Evolutionary conservation across 2,113 vertebrate genomes (phyloP), one percentile per base, ranked within the genome.

Genomic region (Athene cunicularia): DNA sequence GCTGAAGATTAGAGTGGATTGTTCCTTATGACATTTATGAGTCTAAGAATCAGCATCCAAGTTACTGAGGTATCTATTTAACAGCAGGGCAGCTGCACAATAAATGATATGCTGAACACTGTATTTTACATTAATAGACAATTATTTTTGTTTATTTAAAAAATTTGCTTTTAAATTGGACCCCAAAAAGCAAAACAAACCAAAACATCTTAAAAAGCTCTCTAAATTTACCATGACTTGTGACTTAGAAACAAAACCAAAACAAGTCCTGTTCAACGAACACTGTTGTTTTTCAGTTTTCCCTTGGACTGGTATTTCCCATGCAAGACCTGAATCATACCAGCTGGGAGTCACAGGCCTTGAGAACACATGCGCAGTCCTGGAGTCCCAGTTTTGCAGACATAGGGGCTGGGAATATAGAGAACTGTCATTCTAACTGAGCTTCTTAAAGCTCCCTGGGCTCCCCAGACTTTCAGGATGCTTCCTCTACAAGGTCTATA

Each of bases 141-240:
- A 35, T 18, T 41, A 15, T 26, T 47, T 63, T 67, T 19, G 6
- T 35, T 55, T 17, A 55, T n/a, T 70, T 84, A 43, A 14, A 0
- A 28, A 41, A 35, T 37, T 53, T 74, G 1, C 1, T 63, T 63
- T 63, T 37, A 52, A 80, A 82, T 59, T 37, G 5, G 5, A n/a
- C 11, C 12, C 0, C 0, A 30, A 59, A 49, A 66, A 45, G 1
- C 5, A 64, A 81, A 62, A 0, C 10, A 53, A 52, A 77, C 3
- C 22, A 32, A 64, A 85, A 41, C 17, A 39, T 2, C 7, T 11
- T 14, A 17, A 24, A 72, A 86, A 82, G 3, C 3, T 23, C 21
- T 43, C 6, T 43, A 39, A 75, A 82, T 79, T 53, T 50, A 35
- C 8, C 9, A 37, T 7, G 39, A 37, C 3, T 20, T 68, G 21